Evolutionary conservation across 2,113 vertebrate species (phyloP).

Genomic region (Engraulis encrasicolus): DNA sequence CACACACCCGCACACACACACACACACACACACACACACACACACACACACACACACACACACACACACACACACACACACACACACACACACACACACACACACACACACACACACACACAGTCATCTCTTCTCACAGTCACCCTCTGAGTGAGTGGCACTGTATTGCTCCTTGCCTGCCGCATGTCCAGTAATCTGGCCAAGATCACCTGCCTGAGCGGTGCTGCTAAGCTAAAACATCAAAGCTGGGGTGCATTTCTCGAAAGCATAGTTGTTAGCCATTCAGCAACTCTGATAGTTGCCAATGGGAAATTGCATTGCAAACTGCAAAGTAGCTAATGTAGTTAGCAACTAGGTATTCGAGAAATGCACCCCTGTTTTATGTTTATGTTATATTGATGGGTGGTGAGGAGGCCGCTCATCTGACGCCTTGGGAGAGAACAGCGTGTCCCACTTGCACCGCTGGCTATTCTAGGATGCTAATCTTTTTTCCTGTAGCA

Average conservation of each 20-base stretch:
- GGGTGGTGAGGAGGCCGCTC: neutral
- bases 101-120: too few species aligned
- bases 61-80: too few species aligned
- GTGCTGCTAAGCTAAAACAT: neutral
- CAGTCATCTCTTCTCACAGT: neutral
- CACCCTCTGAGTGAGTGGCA: neutral
- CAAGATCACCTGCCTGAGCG: neutral
- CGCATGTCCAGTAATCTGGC: neutral
- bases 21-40: too few species aligned
- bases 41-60: too few species aligned
- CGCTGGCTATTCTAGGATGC: neutral
- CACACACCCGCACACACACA: too few species aligned
- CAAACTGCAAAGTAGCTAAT: too few species aligned
- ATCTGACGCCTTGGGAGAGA: slow-evolving; percentile 4
- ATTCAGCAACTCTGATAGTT: too few species aligned
- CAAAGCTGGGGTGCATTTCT: neutral
- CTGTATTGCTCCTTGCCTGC: neutral
- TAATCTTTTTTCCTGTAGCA: neutral
- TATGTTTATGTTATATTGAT: slow-evolving; percentile 4
- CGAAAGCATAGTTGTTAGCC: too few species aligned
- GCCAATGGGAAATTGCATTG: too few species aligned
- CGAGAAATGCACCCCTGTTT: too few species aligned
- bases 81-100: too few species aligned
- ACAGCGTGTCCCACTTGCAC: neutral
- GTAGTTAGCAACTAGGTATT: neutral